phyloP scores from a whole-genome alignment of 1,140 invertebrate species.

The Pemphigus obesinymphae region DNA sequence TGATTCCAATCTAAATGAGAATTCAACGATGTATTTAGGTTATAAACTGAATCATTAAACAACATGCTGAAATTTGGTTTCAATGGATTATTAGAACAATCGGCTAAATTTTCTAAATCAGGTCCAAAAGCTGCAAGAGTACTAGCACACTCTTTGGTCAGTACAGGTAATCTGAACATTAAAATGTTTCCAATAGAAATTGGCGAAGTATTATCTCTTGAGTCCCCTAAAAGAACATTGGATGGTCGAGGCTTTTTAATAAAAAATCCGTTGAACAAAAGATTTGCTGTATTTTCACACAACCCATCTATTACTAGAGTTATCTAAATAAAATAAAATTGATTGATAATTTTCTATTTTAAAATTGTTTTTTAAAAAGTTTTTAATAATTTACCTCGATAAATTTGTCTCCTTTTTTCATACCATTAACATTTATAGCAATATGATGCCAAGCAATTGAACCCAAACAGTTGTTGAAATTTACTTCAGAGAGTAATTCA shows the following conservation, averaged over 20 bases:
- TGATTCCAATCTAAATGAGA: conserved; percentile 27
- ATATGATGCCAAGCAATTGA: conserved; percentile 59
- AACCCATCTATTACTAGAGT: conserved; percentile 55
- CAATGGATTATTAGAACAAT: conserved; percentile 32
- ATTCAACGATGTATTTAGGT: conserved; percentile 22
- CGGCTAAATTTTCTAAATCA: conserved; percentile 36
- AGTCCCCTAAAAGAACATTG: conserved; percentile 55
- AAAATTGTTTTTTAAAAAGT: conserved; percentile 46
- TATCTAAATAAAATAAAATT: conserved; percentile 51
- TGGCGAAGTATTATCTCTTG: conserved; percentile 49
- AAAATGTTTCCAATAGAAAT: conserved; percentile 56
- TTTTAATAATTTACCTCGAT: conserved; percentile 48
- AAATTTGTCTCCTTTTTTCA: conserved; percentile 55
- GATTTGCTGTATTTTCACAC: conserved; percentile 52
- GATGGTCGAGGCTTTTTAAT: conserved; percentile 54
- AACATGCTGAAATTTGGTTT: conserved; percentile 41
- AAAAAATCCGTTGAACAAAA: conserved; percentile 54
- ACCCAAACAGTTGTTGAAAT: conserved; percentile 53
- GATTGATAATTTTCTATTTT: neutral
- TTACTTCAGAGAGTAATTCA: conserved; percentile 55
- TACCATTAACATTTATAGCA: conserved; percentile 59
- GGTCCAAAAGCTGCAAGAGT: conserved; percentile 38
- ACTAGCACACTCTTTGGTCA: conserved; percentile 51
- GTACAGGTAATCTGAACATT: conserved; percentile 54
- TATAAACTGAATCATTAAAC: conserved; percentile 33